Percentiles rank a stretch among this genome's conserved stretches.
Evolutionary conservation across 2,888 invertebrate genomes (phyloP).

Genomic region (Bombyx huttoni): DNA sequence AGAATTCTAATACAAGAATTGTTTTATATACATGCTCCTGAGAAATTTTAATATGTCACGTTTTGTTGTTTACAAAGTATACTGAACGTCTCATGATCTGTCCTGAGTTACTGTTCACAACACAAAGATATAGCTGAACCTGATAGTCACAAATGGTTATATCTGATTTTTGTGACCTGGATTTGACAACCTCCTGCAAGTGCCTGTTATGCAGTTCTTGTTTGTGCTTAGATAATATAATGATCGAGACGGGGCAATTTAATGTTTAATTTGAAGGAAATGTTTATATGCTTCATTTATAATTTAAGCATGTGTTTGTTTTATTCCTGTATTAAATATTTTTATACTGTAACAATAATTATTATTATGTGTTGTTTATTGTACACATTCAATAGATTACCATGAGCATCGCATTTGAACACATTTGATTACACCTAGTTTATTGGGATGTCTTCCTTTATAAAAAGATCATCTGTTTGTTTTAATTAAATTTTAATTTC

Average conservation of each 20-base stretch:
- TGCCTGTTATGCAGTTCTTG: constrained; percentile 33
- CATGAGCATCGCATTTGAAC: neutral
- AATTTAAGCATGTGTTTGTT: neutral
- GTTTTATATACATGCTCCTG: constrained; percentile 49
- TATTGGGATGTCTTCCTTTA: neutral
- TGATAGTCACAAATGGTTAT: neutral
- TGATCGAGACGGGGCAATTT: neutral
- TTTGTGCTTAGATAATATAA: neutral
- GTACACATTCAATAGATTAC: neutral
- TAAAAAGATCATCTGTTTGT: neutral
- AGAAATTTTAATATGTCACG: constrained; percentile 22
- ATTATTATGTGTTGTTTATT: neutral
- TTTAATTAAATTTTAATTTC: too few relatives aligned
- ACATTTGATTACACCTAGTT: neutral
- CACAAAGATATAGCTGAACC: too few relatives aligned
- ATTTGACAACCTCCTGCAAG: constrained; percentile 24
- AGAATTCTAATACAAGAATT: constrained; percentile 56
- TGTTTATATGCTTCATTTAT: neutral
- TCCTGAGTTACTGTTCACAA: constrained; percentile 12
- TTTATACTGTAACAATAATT: neutral
- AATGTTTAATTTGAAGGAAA: neutral
- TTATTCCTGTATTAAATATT: neutral
- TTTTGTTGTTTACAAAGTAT: constrained; percentile 10
- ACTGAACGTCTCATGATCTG: constrained; percentile 3
- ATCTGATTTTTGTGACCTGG: constrained; percentile 15